Conservation (phyloP, 1,140 invertebrate genomes). For the Drosophila setifemur region DNA sequence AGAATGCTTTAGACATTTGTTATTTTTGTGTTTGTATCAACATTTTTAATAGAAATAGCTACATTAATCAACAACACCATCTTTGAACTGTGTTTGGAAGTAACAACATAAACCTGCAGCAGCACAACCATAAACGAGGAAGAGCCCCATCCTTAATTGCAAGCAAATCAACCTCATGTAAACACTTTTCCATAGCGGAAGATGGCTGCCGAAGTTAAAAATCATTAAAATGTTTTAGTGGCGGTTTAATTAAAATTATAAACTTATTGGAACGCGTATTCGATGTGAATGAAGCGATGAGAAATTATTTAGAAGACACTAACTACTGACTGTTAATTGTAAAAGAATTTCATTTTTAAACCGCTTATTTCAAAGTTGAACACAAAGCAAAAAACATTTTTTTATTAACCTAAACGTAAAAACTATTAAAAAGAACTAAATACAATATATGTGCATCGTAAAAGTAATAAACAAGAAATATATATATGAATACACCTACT, state of each 20-base stretch:
- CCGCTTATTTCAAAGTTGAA: constrained; percentile 20
- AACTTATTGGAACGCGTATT: constrained; percentile 52
- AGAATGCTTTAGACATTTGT: not conserved
- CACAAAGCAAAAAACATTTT: constrained; percentile 44
- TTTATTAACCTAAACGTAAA: constrained; percentile 73
- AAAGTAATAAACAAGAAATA: constrained; percentile 39
- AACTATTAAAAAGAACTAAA: constrained; percentile 64
- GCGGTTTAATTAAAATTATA: constrained; percentile 44
- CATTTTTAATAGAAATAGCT: not conserved
- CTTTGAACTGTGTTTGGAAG: too few species aligned
- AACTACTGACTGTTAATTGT: constrained; percentile 82
- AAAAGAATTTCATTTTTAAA: constrained; percentile 81
- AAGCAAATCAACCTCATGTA: constrained; percentile 68
- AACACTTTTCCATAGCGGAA: too few species aligned
- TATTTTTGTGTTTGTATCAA: constrained; percentile 1
- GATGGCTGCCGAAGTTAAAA: not conserved
- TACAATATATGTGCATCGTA: constrained; percentile 71
- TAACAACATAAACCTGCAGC: not conserved
- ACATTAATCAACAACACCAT: not conserved
- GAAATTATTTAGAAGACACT: constrained; percentile 55
- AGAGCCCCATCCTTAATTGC: too few species aligned
- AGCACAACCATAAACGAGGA: constrained; percentile 3
- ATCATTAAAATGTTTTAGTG: constrained; percentile 23
- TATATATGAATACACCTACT: constrained; percentile 63
- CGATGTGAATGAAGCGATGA: not conserved